Evolutionary conservation across 2,113 vertebrate genomes (phyloP).

Genomic region (Brachyhypopomus gauderio): DNA sequence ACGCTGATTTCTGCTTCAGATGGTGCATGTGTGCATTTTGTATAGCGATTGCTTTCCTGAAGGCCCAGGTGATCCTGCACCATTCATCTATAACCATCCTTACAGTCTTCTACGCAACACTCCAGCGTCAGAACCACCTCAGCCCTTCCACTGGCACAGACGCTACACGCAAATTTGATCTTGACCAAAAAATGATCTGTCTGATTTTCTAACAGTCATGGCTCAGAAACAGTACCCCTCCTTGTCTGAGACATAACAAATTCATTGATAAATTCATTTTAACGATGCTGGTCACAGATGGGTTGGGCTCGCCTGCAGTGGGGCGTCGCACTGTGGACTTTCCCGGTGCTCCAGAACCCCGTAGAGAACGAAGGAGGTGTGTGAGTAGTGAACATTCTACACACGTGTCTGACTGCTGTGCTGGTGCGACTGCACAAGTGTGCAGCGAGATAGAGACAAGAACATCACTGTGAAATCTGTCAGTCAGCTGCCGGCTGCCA

Average conservation of each 20-base stretch:
- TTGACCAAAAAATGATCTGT: not conserved
- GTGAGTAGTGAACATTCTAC: conserved; percentile 61
- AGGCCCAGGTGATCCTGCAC: not conserved
- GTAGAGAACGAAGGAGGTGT: conserved; percentile 59
- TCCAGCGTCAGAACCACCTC: not conserved
- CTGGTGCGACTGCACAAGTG: not conserved
- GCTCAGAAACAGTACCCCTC: not conserved
- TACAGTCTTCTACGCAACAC: not conserved
- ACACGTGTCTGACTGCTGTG: conserved; percentile 45
- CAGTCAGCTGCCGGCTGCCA: not conserved
- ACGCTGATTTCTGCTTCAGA: not conserved
- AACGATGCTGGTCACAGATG: conserved; percentile 30
- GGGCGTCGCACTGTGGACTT: conserved; percentile 59
- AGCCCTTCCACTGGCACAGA: not conserved
- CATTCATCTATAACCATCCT: not conserved
- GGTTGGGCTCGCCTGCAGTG: conserved; percentile 42
- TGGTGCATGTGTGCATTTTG: not conserved
- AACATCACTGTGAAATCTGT: not conserved
- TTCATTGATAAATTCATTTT: not conserved
- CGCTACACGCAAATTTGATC: not conserved
- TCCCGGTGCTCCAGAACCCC: conserved; percentile 60
- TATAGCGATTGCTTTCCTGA: not conserved
- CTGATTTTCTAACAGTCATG: not conserved
- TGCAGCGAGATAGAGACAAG: not conserved
- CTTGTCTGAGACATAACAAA: conserved; percentile 5